phyloP scores from a whole-genome alignment of 2,113 vertebrate species.

The Leucopsar rothschildi region DNA sequence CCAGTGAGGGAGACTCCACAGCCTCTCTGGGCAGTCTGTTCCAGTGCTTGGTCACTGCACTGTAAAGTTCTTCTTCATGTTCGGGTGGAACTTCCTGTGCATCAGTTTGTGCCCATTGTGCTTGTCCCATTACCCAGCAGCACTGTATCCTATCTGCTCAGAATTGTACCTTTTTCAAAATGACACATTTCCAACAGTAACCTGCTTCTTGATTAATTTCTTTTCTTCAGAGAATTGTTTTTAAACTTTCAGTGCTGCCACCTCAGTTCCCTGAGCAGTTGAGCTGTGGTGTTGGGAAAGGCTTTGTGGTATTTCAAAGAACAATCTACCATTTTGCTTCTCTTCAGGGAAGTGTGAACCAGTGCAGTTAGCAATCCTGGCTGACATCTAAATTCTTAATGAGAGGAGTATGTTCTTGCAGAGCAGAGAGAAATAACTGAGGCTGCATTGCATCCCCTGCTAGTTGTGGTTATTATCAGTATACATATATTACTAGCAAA shows the following conservation, averaged over 20 bases:
- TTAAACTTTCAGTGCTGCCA: background rate
- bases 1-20: background rate
- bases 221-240: background rate
- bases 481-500: conserved; percentile 34
- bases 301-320: background rate
- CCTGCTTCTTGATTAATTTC: background rate
- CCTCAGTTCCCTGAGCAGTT: background rate
- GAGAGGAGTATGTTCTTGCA: conserved; percentile 13
- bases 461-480: conserved; percentile 59
- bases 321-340: background rate
- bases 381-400: conserved; percentile 33
- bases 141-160: background rate
- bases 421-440: conserved; percentile 27
- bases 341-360: conserved; percentile 17
- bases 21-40: background rate
- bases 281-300: background rate
- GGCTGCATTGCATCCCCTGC: conserved; percentile 33
- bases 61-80: background rate
- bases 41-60: too few species aligned
- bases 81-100: background rate
- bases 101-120: background rate
- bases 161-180: background rate
- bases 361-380: background rate
- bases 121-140: too few species aligned
- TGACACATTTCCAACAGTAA: background rate